Conservation (phyloP, 2,797 vertebrate genomes). For the Eidolon dupreanum region DNA sequence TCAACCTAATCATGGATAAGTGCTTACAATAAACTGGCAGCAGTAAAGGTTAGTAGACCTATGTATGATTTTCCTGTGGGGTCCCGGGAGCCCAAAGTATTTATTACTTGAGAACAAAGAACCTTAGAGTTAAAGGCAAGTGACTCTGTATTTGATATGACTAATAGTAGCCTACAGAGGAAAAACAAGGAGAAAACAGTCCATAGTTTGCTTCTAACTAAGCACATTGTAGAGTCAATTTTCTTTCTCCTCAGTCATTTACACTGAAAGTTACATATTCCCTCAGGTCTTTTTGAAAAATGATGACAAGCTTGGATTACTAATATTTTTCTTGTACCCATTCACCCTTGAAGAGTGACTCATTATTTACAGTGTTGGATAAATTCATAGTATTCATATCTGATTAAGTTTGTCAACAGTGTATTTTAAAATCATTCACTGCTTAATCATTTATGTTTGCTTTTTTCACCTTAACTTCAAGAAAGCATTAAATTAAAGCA, state of each 20-base stretch:
- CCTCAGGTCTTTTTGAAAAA: slow-evolving; percentile 32
- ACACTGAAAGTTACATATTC: not conserved
- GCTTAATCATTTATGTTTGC: not conserved
- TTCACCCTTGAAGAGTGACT: slow-evolving; percentile 38
- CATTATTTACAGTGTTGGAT: not conserved
- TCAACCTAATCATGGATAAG: slow-evolving; percentile 81
- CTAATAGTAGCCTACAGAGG: slow-evolving; percentile 64
- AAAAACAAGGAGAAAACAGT: slow-evolving; percentile 33
- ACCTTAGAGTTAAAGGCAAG: slow-evolving; percentile 82
- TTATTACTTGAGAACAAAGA: slow-evolving; percentile 86
- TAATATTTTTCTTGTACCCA: not conserved
- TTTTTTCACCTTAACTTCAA: slow-evolving; percentile 43
- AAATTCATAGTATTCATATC: not conserved
- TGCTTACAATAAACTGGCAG: slow-evolving; percentile 81
- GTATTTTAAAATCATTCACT: not conserved
- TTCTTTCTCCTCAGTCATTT: slow-evolving; percentile 34
- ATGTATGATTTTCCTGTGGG: slow-evolving; percentile 83
- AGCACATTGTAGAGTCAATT: not conserved
- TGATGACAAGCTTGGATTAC: not conserved
- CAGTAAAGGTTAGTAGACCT: slow-evolving; percentile 77
- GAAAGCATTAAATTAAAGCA: slow-evolving; percentile 38
- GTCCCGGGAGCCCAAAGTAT: slow-evolving; percentile 75
- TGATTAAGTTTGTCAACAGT: slow-evolving; percentile 35
- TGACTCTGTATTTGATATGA: slow-evolving; percentile 67
- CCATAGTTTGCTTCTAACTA: slow-evolving; percentile 57